Base-by-base conservation (phyloP, 2,797 vertebrate genomes). In the Sus cebifrons region DNA sequence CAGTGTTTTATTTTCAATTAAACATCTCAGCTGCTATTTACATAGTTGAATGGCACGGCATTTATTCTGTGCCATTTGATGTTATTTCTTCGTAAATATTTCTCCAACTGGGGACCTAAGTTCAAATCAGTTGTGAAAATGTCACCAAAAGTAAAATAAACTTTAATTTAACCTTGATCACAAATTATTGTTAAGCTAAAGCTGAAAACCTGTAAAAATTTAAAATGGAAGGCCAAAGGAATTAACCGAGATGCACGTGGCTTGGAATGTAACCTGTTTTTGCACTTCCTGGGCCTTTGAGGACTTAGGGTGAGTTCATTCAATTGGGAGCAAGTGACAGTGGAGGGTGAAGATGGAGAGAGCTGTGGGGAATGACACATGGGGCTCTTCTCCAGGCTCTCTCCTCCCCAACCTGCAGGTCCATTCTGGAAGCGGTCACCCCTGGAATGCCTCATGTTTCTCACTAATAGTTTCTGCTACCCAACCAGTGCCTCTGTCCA, bases 1-100 rank as follows among this genome's bases (percentile, higher is more conserved):
- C 96, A 96, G 90, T 98, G 97, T 97, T 98, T 98, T 98, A 98
- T 98, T 97, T 98, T 98, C 97, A 98, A 98, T 98, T 98, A 99
- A 98, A 98, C 96, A 98, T 98, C 97, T 98, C 97, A 93, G 95
- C 97, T 98, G 97, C 96, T 99, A 98, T 99, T 98, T 98, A 98
- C 96, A 97, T 98, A 98, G 97, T 97, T 98, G 97, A 98, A 98
- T 97, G 97, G 96, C 98, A 98, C 88, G 97, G 93, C 97, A 98
- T 98, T 98, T 98, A 97, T 95, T 98, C 94, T 87, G 77, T 60
- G 82, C 94, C 98, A 98, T 98, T 98, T 98, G 60, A 15, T 95
- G 95, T 97, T 98, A 98, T 98, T 98, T 98, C 98, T 98, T 64
- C 94, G 94, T 98, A 99, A 99, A 98, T 98, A 98, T 99, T 99